Conservation (phyloP, 2,888 invertebrate genomes). For the Scaptomyza reducta region DNA sequence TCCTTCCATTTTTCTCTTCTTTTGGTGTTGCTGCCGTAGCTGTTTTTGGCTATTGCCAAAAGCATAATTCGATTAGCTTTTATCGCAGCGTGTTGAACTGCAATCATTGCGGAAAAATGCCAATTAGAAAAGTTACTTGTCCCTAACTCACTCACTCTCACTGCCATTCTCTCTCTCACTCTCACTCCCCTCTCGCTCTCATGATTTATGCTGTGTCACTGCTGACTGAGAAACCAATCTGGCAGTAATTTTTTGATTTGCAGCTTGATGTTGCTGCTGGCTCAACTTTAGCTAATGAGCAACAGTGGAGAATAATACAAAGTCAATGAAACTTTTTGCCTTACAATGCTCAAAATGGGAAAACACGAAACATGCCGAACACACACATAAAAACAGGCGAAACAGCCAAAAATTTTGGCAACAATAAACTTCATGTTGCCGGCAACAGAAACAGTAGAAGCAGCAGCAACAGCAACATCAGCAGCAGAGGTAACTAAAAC, state of each 20-base stretch:
- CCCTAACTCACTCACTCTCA: background rate
- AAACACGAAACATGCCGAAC: conserved; percentile 46
- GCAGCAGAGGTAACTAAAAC: conserved; percentile 58
- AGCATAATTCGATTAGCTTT: conserved; percentile 78
- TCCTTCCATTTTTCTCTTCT: conserved; percentile 1
- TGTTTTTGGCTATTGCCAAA: conserved; percentile 61
- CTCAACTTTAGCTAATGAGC: conserved; percentile 61
- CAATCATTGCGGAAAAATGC: conserved; percentile 73
- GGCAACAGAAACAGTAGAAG: conserved; percentile 31
- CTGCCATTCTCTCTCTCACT: background rate
- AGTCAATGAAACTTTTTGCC: conserved; percentile 66
- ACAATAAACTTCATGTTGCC: conserved; percentile 64
- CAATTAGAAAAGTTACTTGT: conserved; percentile 69
- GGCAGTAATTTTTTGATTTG: conserved; percentile 38
- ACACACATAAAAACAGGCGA: conserved; percentile 24
- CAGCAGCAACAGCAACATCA: conserved; percentile 24
- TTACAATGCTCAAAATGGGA: conserved; percentile 39
- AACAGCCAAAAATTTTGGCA: conserved; percentile 32
- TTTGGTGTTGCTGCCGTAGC: conserved; percentile 25
- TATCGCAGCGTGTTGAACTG: conserved; percentile 75
- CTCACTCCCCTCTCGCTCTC: background rate
- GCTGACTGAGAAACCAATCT: conserved; percentile 10
- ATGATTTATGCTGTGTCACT: conserved; percentile 17
- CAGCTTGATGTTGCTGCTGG: conserved; percentile 20
- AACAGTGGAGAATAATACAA: conserved; percentile 29